phyloP scores from a whole-genome alignment of 2,888 invertebrate species.

The Chalcosyrphus nemorum region DNA sequence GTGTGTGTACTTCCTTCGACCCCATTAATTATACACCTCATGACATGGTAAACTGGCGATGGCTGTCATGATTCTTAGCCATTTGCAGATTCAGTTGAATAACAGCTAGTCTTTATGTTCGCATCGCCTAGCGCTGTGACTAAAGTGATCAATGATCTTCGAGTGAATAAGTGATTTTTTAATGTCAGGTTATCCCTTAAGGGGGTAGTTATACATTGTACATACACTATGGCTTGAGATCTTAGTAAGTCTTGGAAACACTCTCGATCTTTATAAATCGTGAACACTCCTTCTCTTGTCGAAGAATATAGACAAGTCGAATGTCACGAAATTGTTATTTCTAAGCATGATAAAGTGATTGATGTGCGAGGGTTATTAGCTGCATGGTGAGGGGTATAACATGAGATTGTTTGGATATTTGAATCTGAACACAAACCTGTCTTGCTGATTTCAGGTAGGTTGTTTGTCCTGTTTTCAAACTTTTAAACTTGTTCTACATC shows the following conservation, averaged over 20 bases:
- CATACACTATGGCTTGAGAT: background rate
- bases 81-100: constrained; percentile 7
- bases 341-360: constrained; percentile 33
- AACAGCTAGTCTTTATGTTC: constrained; percentile 3
- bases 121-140: background rate
- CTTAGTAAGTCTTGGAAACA: background rate
- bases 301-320: background rate
- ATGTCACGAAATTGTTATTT: constrained; percentile 43
- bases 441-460: too few relatives aligned
- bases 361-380: background rate
- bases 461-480: too few relatives aligned
- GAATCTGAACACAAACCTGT: too few relatives aligned
- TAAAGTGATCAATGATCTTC: constrained; percentile 50
- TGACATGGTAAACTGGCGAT: constrained; percentile 53
- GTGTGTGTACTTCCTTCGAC: constrained; percentile 12
- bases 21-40: constrained; percentile 57
- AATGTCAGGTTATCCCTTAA: constrained; percentile 73
- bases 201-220: constrained; percentile 58
- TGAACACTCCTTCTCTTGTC: constrained; percentile 38
- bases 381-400: background rate
- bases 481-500: too few relatives aligned
- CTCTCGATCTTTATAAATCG: constrained; percentile 31
- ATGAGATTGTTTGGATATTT: too few relatives aligned
- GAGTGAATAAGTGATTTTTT: constrained; percentile 73
- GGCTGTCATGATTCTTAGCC: background rate